A percentile compares a stretch with the other conserved stretches of the same genome.
Evolutionary conservation across 2,797 vertebrate genomes (phyloP).

Genomic region (Peromyscus attwateri): DNA sequence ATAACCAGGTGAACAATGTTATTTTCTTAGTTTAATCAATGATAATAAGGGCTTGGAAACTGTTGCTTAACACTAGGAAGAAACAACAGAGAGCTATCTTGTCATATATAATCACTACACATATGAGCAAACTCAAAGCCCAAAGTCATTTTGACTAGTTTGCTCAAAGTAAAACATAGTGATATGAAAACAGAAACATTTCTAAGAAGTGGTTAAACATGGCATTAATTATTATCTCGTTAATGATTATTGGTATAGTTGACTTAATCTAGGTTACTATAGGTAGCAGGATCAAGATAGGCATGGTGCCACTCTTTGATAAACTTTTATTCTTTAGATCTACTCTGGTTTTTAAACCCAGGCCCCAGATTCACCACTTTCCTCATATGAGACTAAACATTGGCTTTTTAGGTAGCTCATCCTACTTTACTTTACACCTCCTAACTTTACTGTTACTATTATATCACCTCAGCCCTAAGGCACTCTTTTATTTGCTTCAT

Average conservation of each 20-base stretch:
- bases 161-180: background rate
- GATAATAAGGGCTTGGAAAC: background rate
- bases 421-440: background rate
- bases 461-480: background rate
- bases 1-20: background rate
- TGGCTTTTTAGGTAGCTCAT: background rate
- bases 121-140: background rate
- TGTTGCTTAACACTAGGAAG: background rate
- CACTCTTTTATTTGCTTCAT: background rate
- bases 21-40: constrained; percentile 6
- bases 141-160: background rate
- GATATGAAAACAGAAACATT: background rate
- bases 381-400: background rate
- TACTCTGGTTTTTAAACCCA: background rate
- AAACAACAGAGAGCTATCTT: background rate
- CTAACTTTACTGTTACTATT: background rate
- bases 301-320: background rate
- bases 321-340: background rate
- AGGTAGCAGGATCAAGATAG: background rate
- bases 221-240: background rate
- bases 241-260: background rate
- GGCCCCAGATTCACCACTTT: background rate
- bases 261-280: background rate
- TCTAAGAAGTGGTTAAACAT: background rate
- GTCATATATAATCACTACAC: background rate